These are phyloP conservation scores for Eupleurogrammus muticus DNA, from an alignment of 2,797 vertebrate species.

Conservation along the genomic window DNA sequence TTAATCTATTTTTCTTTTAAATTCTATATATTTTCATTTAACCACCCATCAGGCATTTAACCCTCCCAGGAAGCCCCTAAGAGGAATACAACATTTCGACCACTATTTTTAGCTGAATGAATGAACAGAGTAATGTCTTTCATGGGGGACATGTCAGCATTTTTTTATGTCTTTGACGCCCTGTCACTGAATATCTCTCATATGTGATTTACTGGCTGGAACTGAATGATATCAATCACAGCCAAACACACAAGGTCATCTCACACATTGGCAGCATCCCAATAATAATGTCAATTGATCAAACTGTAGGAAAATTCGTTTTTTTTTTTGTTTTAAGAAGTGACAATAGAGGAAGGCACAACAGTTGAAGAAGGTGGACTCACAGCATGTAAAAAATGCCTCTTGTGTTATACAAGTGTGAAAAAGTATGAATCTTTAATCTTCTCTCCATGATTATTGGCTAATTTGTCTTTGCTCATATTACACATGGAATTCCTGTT, in stretches of 20 bases:
- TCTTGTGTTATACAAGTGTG: neutral
- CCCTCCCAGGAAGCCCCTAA: neutral
- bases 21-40: conserved; percentile 19
- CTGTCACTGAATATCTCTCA: conserved; percentile 19
- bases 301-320: conserved; percentile 1
- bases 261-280: conserved; percentile 39
- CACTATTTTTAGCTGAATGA: conserved; percentile 42
- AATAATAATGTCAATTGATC: conserved; percentile 42
- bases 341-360: neutral
- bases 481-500: conserved; percentile 41
- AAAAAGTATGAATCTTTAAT: conserved; percentile 15
- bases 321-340: neutral
- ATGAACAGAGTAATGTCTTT: conserved; percentile 28
- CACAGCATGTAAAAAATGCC: neutral
- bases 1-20: conserved; percentile 10
- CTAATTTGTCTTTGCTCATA: conserved; percentile 42
- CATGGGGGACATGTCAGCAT: conserved; percentile 11
- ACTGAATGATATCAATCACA: conserved; percentile 57
- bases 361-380: rapidly evolving
- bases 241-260: conserved; percentile 54
- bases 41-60: neutral
- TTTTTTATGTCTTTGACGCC: conserved; percentile 38
- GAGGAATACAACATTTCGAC: conserved; percentile 8
- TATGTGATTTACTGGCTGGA: conserved; percentile 41
- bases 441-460: conserved; percentile 25